Evolutionary conservation across 1,140 invertebrate species (phyloP).

Genomic region (Drosophila parabipectinata): DNA sequence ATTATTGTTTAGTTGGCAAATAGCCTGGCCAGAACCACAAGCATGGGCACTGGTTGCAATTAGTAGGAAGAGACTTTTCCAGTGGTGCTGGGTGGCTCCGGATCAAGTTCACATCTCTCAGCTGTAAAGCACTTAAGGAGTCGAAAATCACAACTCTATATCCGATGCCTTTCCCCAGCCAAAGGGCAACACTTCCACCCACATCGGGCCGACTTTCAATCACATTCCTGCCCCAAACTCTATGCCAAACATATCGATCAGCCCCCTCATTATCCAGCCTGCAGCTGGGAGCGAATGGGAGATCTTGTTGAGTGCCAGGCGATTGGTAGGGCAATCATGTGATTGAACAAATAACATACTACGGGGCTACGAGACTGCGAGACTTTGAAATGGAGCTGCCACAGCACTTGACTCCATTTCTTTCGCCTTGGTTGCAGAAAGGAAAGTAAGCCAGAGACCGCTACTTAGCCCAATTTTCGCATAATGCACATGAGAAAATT

Average conservation of each 20-base stretch:
- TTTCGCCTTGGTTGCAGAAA: conserved; percentile 44
- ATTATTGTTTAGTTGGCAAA: conserved; percentile 79
- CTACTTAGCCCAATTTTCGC: conserved; percentile 81
- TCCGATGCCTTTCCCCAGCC: conserved; percentile 4
- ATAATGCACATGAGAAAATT: conserved; percentile 80
- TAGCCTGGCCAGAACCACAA: conserved; percentile 37
- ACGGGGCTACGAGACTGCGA: conserved; percentile 6
- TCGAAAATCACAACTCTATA: background rate
- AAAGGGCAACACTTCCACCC: conserved; percentile 14
- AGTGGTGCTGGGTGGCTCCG: background rate
- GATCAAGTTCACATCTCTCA: background rate
- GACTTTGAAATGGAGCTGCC: conserved; percentile 12
- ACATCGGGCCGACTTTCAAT: conserved; percentile 31
- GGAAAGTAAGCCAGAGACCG: conserved; percentile 42
- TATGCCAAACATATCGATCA: conserved; percentile 28
- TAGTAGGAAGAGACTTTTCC: conserved; percentile 39
- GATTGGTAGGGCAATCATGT: conserved; percentile 66
- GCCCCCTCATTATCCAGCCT: conserved; percentile 36
- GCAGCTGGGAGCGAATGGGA: conserved; percentile 42
- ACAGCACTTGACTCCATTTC: conserved; percentile 77
- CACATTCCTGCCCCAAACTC: conserved; percentile 46
- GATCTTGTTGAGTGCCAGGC: conserved; percentile 46
- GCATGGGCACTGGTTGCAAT: conserved; percentile 34
- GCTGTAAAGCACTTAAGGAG: background rate
- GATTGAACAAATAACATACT: conserved; percentile 78